Conservation (phyloP, 2,113 vertebrate genomes). For the Centropus unirufus region DNA sequence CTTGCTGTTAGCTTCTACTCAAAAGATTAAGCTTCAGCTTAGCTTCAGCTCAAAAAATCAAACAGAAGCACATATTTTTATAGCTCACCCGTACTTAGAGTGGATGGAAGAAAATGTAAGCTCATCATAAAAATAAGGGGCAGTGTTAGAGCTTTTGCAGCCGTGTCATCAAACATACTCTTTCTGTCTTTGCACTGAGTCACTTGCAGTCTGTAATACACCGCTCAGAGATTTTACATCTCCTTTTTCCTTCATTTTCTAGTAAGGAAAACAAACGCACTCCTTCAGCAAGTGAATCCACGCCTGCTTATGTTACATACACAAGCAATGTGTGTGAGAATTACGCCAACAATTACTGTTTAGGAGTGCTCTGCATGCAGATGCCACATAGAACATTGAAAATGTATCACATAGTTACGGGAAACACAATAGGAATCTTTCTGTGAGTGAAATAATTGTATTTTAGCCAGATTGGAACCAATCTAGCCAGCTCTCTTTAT, state of each 20-base stretch:
- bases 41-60: neutral
- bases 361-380: slow-evolving; percentile 35
- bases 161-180: neutral
- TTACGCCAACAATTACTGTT: slow-evolving; percentile 28
- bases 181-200: neutral
- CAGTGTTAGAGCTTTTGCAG: slow-evolving; percentile 12
- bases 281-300: slow-evolving; percentile 22
- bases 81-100: neutral
- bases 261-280: neutral
- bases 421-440: slow-evolving; percentile 47
- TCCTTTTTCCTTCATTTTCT: neutral
- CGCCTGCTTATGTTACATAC: neutral
- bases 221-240: neutral
- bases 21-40: neutral
- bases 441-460: neutral
- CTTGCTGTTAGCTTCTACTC: neutral
- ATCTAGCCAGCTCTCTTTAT: slow-evolving; percentile 26
- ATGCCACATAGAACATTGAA: neutral
- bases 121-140: neutral
- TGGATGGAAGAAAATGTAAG: neutral
- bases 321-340: slow-evolving; percentile 1
- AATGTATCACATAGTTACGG: neutral
- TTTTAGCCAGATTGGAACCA: slow-evolving; percentile 4
- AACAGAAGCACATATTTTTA: neutral
- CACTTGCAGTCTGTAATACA: neutral